Base-by-base conservation (phyloP, 2,113 vertebrate species). In the Chrysochloris asiatica region DNA sequence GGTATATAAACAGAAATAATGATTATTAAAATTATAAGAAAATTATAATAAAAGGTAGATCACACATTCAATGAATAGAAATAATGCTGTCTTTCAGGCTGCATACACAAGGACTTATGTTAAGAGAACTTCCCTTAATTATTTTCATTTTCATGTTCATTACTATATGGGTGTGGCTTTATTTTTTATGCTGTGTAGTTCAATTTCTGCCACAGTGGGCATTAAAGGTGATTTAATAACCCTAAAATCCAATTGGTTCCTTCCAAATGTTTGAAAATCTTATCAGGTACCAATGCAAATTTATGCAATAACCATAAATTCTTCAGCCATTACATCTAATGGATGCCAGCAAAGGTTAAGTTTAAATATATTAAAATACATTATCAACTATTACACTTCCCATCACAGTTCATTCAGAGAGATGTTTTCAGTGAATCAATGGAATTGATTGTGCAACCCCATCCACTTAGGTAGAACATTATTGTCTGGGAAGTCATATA, bases 221-320 rank as follows among this genome's bases (percentile, higher is more conserved):
- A 75, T 56, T 90, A 79, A 94, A 85, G 43, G 61, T 12, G 85
- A 56, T 6, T 4, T 43, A 71, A 93, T 63, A 72, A 90, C 3
- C 26, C 87, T 85, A 78, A 80, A n/a, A 54, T 63, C 26, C 21
- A 65, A 8, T 52, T 71, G 4, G 5, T 83, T 67, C 13, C 22
- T 91, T 85, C 45, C 48, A 91, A 61, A 91, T 89, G 48, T 72
- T 47, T 93, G 26, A 88, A 88, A 93, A 79, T n/a, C 26, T 73
- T 56, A 10, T 77, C 19, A 95, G 11, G 4, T 1, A 63, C 52
- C 24, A 48, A 4, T 21, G n/a, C 54, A 89, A 93, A 88, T 63
- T 30, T 89, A 69, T 52, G 5, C 28, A 72, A 56, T 36, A 81
- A 89, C 4, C 9, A 3, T 52, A 61, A 88, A 2, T 71, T 89